Base-by-base conservation (phyloP, 2,888 invertebrate genomes). In the Pelosia muscerda region DNA sequence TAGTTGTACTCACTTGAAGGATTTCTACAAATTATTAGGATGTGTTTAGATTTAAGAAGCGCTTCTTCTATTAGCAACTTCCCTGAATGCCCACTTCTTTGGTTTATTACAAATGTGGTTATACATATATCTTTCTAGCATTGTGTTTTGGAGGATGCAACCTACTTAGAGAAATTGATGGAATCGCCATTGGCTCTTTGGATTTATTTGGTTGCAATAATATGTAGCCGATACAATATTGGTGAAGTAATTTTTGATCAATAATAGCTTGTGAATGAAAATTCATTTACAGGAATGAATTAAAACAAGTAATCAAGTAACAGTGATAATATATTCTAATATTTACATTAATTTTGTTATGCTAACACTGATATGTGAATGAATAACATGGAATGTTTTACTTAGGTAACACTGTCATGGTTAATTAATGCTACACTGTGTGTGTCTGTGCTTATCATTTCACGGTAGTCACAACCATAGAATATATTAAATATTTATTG, bases 271-370 rank as follows among this genome's bases (percentile, higher is more conserved):
- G 19, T 6, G 6, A 19, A 19, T 42, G 19, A 42, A 19, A n/a
- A n/a, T n/a, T n/a, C n/a, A 38, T 38, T 38, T 1, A 38, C 11
- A 13, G 2, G 38, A 4, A 2, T n/a, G 49, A 49, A 49, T 49
- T n/a, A 19, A 62, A 28, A 60, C 53, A 68, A 10, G 3, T 65
- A 60, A 26, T 63, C 62, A 57, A 53, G 63, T 68, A 77, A 76
- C 74, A 81, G 79, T 72, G 63, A 60, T 79, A 57, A 28, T 28
- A 69, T 80, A 78, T 69, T 81, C 75, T 81, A 77, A 72, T 83
- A 84, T 83, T 78, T 85, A 84, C 82, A 86, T 81, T 77, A 73
- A 81, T 77, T 81, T 81, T 73, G 72, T 71, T 69, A 77, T 71
- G 74, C 67, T 72, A 71, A 69, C 61, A 71, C 66, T 64, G 85